Base-by-base conservation (phyloP, 2,888 invertebrate species). In the Nemotelus pantherinus region DNA sequence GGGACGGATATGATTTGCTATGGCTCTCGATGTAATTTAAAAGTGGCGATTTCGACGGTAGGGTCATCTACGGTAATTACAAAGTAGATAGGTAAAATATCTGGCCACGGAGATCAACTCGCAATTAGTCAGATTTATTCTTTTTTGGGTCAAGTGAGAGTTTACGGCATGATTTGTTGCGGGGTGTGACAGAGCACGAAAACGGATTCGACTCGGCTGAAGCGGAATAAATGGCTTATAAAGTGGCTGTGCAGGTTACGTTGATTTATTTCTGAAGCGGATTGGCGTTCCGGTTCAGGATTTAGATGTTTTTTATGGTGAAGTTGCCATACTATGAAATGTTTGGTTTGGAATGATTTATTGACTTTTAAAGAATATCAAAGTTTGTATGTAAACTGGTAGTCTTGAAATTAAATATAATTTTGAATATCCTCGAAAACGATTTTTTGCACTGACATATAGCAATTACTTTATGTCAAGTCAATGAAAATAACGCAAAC, bases 81-180 rank as follows among this genome's bases (percentile, higher is more conserved):
- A 63, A 63, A 63, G 41, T 43, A 63, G 63, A 5, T 63, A 43
- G 43, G 43, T 41, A 41, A 63, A 41, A 9, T 63, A 7, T 9
- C 63, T 63, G 63, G 25, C 25, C 25, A 25, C 41, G 3, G 43
- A 43, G 9, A 63, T 63, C 63, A 63, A 63, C 63, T 3, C 43
- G 63, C 63, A 63, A 63, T 63, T 63, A 63, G 63, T 63, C 63
- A 41, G 63, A 43, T 43, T 63, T 63, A 63, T 63, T 39, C 43
- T 6, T 63, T 39, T 63, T 5, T 43, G 0, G 41, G 7, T 9
- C 50, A 50, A 5, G 50, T 9, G 25, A 25, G 25, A 25, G 25
- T 25, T 25, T 25, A 25, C 25, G 25, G 25, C 1, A 25, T 25
- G 25, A 25, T 25, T 25, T 25, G 25, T 25, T 25, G 25, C 25